Percentiles rank a stretch among this genome's conserved stretches.
Evolutionary conservation across 2,113 vertebrate species (phyloP).

Genomic region (Pomatostomus ruficeps): DNA sequence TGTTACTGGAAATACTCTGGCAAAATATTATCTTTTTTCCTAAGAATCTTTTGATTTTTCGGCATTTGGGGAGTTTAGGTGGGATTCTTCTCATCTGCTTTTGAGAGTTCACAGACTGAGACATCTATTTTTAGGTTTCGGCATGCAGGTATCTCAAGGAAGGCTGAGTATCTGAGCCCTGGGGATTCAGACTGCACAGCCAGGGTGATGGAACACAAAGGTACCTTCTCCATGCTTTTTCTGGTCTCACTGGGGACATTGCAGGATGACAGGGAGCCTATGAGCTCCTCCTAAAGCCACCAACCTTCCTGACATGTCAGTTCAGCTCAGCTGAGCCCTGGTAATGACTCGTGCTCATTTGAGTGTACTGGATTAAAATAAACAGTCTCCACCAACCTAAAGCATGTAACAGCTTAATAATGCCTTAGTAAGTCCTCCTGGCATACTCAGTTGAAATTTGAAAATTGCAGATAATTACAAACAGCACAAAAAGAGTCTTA

Average conservation of each 20-base stretch:
- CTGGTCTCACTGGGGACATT: background rate
- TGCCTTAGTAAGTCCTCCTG: background rate
- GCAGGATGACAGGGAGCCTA: background rate
- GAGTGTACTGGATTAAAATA: slow-evolving; percentile 10
- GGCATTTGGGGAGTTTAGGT: background rate
- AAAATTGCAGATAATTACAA: slow-evolving; percentile 35
- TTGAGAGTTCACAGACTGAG: background rate
- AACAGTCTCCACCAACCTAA: background rate
- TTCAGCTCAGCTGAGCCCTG: background rate
- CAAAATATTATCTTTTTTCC: background rate
- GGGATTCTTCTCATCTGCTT: background rate
- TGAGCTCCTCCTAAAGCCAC: background rate
- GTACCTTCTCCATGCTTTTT: background rate
- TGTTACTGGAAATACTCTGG: background rate
- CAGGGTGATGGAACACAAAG: rapidly evolving
- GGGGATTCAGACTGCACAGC: background rate
- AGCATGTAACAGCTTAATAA: slow-evolving; percentile 4
- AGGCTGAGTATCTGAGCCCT: background rate
- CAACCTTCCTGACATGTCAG: background rate
- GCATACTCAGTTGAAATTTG: slow-evolving; percentile 3
- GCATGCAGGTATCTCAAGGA: background rate
- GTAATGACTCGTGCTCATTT: background rate
- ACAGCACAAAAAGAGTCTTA: background rate
- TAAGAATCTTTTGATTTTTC: background rate
- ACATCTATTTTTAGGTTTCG: background rate